Conservation (phyloP, 64 coral and sea anemone species). For the Catalaphyllia jardinei region DNA sequence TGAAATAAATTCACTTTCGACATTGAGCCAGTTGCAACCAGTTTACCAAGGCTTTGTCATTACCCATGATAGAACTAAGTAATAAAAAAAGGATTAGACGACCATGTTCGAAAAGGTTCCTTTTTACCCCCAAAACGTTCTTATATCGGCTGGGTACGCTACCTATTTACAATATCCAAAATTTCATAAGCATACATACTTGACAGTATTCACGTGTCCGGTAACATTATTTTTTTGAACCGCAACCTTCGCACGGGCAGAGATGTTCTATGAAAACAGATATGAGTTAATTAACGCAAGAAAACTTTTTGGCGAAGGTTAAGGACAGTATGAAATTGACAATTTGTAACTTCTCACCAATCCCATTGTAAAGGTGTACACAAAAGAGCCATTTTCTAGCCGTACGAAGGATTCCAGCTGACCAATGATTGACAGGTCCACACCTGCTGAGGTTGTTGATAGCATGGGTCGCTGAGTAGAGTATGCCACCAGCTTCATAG, state of each 20-base stretch:
- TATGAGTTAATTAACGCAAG: not conserved
- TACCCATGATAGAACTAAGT: too few species aligned
- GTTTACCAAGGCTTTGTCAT: too few species aligned
- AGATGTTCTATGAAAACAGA: constrained; percentile 54
- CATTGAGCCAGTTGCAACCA: too few species aligned
- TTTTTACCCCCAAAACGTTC: too few species aligned
- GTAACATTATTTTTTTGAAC: constrained; percentile 59
- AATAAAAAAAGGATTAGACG: too few species aligned
- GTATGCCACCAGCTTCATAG: constrained; percentile 62
- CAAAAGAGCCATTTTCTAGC: constrained; percentile 66
- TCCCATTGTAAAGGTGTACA: constrained; percentile 71
- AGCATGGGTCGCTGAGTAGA: constrained; percentile 60
- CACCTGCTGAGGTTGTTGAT: constrained; percentile 45
- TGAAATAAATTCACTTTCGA: too few species aligned
- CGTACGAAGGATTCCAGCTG: constrained; percentile 55
- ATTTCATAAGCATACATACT: constrained; percentile 37
- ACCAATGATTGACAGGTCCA: constrained; percentile 60
- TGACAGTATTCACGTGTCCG: constrained; percentile 55
- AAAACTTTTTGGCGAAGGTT: not conserved
- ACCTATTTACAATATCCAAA: not conserved
- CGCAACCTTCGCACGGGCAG: constrained; percentile 52
- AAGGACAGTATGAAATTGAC: not conserved
- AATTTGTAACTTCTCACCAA: constrained; percentile 47
- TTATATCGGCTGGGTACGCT: too few species aligned
- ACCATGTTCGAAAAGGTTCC: too few species aligned